Conservation (phyloP, 2,888 invertebrate species). For the Beris chalybata region DNA sequence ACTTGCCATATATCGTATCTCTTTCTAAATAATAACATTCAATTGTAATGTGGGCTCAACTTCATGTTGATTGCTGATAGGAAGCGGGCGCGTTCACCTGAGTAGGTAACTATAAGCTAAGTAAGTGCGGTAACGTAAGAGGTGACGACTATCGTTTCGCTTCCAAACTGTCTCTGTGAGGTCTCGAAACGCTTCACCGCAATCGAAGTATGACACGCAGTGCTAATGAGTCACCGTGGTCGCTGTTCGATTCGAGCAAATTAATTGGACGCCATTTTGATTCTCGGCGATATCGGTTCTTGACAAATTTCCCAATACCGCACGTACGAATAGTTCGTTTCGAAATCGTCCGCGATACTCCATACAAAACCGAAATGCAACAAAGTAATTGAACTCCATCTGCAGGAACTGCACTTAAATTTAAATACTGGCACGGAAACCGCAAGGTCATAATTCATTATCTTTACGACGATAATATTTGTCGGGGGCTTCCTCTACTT, state of each 20-base stretch:
- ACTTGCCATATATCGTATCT: not conserved
- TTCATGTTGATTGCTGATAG: slow-evolving; percentile 10
- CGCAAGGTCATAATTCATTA: slow-evolving; percentile 37
- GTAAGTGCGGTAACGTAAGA: too few relatives aligned
- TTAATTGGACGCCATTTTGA: slow-evolving; percentile 27
- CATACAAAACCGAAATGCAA: too few relatives aligned
- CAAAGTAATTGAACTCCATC: too few relatives aligned
- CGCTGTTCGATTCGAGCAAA: slow-evolving; percentile 7
- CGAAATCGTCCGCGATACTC: too few relatives aligned
- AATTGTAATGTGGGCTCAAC: slow-evolving; percentile 24
- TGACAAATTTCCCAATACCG: too few relatives aligned
- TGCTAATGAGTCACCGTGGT: slow-evolving; percentile 21
- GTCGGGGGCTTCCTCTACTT: slow-evolving; percentile 18
- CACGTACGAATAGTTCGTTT: too few relatives aligned
- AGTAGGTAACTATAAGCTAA: not conserved
- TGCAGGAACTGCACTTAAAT: too few relatives aligned
- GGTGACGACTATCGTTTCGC: slow-evolving; percentile 20
- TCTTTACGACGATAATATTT: slow-evolving; percentile 34
- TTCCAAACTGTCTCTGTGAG: not conserved
- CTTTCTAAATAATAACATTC: slow-evolving; percentile 25
- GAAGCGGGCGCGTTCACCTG: slow-evolving; percentile 30
- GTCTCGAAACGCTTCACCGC: slow-evolving; percentile 17
- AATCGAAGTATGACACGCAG: slow-evolving; percentile 27
- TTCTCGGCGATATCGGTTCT: too few relatives aligned
- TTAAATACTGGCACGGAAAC: slow-evolving; percentile 9